Percentiles rank a stretch among this genome's conserved stretches.
Conservation (phyloP, 2,888 invertebrate species). For the Pycnomerus fuliginosus region DNA sequence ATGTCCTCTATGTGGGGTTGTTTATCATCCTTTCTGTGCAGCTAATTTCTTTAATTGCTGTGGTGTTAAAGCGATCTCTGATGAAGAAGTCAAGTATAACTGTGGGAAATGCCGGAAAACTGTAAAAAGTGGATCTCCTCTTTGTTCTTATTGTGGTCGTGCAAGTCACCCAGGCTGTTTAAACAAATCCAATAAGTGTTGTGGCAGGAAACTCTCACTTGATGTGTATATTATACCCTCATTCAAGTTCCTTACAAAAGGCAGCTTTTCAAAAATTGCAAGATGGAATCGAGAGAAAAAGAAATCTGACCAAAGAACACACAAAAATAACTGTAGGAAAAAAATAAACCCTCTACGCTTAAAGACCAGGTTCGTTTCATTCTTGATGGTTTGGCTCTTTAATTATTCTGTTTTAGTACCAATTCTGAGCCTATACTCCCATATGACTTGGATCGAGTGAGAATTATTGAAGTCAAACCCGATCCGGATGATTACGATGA, state of each 20-base stretch:
- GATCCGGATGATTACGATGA: slow-evolving; percentile 2
- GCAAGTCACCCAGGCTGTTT: neutral
- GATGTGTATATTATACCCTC: slow-evolving; percentile 3
- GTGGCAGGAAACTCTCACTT: neutral
- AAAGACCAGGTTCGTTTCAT: too few relatives aligned
- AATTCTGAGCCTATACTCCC: too few relatives aligned
- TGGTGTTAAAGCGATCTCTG: neutral
- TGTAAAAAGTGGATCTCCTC: neutral
- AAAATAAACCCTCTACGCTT: too few relatives aligned
- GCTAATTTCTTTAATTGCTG: neutral
- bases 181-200: neutral
- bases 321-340: too few relatives aligned
- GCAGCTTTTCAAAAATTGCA: too few relatives aligned
- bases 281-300: too few relatives aligned
- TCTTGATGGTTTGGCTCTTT: too few relatives aligned
- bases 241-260: slow-evolving; percentile 2
- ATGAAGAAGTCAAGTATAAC: neutral
- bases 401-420: too few relatives aligned
- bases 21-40: slow-evolving; percentile 3
- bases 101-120: slow-evolving; percentile 3
- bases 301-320: too few relatives aligned
- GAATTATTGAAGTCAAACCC: slow-evolving; percentile 2
- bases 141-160: slow-evolving; percentile 3
- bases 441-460: slow-evolving; percentile 4
- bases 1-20: slow-evolving; percentile 1